Evolutionary conservation across 2,888 invertebrate genomes (phyloP).

Genomic region (Gymnosoma rotundatum): DNA sequence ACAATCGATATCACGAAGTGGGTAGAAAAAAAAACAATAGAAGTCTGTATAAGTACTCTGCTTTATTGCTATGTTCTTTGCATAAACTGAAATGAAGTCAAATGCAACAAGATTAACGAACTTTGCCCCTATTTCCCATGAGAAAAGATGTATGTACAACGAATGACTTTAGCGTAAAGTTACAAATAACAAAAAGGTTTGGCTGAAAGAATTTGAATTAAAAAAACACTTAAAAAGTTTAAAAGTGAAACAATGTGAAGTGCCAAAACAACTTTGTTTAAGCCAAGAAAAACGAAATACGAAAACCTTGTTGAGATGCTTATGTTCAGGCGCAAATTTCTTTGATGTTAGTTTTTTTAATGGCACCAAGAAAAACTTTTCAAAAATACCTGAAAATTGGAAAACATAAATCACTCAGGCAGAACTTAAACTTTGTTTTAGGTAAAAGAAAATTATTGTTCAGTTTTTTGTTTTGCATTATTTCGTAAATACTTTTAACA

Average conservation of each 20-base stretch:
- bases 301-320: constrained; percentile 3
- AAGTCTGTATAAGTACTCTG: no score
- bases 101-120: no score
- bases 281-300: neutral
- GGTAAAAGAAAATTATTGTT: constrained; percentile 54
- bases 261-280: constrained; percentile 34
- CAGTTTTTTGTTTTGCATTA: constrained; percentile 2
- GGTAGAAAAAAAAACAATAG: no score
- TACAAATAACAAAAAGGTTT: constrained; percentile 13
- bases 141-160: no score
- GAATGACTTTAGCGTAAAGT: neutral
- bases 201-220: constrained; percentile 53
- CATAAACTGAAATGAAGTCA: no score
- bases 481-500: constrained; percentile 46
- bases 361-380: constrained; percentile 50
- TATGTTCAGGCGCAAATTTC: constrained; percentile 55
- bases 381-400: constrained; percentile 75
- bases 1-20: no score
- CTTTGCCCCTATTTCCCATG: no score
- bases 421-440: constrained; percentile 71
- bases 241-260: constrained; percentile 44
- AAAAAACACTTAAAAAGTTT: constrained; percentile 55
- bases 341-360: constrained; percentile 4
- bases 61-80: no score
- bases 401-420: constrained; percentile 80